Evolutionary conservation across 1,140 invertebrate species (phyloP), one percentile per base, ranked within the genome.

Genomic region (Grapholita molesta): DNA sequence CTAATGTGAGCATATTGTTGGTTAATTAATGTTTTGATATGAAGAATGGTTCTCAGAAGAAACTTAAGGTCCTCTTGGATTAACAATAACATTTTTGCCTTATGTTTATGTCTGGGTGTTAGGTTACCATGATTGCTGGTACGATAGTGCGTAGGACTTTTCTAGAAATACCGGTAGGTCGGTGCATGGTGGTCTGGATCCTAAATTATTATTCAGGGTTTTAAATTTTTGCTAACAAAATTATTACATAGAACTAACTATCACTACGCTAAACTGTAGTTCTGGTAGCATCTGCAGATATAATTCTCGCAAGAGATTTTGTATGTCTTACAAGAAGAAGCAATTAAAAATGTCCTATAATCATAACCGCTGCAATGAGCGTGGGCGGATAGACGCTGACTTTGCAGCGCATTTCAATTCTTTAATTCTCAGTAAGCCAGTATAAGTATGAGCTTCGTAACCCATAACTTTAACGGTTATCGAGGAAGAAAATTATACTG

Each of bases 111-210:
- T 74, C 64, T 69, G 68, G 75, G 79, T 87, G 77, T 86, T 78
- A 57, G 21, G 75, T 86, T 89, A 83, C 85, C 70, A 72, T 72
- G 72, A 68, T 68, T 77, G 76, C 85, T 85, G 85, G 84, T 73
- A 79, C 82, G 88, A 87, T 80, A 84, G 82, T 85, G 86, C 83
- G 85, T 88, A 83, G 77, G 79, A 75, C 53, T 73, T 72, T 78
- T 72, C 70, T 52, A 64, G 64, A 71, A 72, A 73, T 76, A 68
- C 64, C 61, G 76, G 82, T 76, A 53, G 76, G 81, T 77, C 76
- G 52, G 12, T 33, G 67, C 67, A 57, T 18, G 80, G 82, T 82
- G 82, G 82, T 82, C 79, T 69, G 70, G 64, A 53, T n/a, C 35
- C 55, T 18, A 30, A 21, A 48, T 32, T 68, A 24, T 69, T 65